Conservation (phyloP, 2,113 vertebrate species). For the Ammodramus savannarum region DNA sequence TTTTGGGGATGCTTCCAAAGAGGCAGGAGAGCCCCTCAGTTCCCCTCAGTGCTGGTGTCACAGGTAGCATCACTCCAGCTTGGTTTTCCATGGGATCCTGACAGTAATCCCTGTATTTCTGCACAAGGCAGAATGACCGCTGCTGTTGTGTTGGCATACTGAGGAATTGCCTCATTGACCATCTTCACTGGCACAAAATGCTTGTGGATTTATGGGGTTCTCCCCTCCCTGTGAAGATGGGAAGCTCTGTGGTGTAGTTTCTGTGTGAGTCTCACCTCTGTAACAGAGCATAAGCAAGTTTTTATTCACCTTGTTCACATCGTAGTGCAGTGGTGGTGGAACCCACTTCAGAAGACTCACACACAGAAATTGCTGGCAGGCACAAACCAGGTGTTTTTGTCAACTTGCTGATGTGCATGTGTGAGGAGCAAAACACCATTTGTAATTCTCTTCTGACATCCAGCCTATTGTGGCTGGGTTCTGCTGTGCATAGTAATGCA, state of each 20-base stretch:
- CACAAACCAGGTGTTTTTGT: not conserved
- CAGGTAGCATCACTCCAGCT: not conserved
- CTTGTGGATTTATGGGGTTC: accelerated
- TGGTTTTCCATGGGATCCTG: not conserved
- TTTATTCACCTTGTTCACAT: not conserved
- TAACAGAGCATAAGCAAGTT: not conserved
- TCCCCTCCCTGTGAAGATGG: not conserved
- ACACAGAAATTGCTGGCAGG: not conserved
- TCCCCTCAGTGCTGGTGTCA: not conserved
- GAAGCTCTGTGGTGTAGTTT: not conserved
- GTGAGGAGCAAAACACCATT: not conserved
- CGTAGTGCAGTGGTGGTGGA: not conserved
- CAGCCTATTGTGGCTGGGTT: constrained; percentile 17
- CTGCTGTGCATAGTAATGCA: not conserved
- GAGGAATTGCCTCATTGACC: not conserved
- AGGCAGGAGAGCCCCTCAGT: not conserved
- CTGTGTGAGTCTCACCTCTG: not conserved
- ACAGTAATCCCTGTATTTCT: not conserved
- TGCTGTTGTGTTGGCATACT: not conserved
- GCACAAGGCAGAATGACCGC: not conserved
- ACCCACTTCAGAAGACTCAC: not conserved
- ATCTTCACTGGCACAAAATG: not conserved
- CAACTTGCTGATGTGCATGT: not conserved
- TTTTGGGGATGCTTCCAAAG: not conserved
- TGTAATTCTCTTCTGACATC: not conserved